Evolutionary conservation across 2,797 vertebrate species (phyloP).

Genomic region (Intellagama lesueurii): DNA sequence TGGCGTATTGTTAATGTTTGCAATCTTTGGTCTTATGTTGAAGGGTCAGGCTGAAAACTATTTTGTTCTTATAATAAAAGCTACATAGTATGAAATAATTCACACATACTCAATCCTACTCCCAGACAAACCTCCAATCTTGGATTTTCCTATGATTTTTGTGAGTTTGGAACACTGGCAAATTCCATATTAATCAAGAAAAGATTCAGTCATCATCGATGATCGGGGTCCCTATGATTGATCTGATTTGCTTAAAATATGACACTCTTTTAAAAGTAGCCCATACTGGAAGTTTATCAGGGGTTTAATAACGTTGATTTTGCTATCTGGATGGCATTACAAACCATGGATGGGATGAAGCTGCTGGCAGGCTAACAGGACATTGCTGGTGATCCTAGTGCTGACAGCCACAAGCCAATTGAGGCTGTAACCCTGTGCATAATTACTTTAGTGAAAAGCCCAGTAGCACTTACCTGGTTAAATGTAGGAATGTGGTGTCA

Average conservation of each 20-base stretch:
- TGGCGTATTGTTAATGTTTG: conserved; percentile 49
- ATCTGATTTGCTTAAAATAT: neutral
- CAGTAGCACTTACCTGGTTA: neutral
- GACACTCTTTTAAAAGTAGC: neutral
- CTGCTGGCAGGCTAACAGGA: neutral
- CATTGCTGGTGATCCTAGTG: neutral
- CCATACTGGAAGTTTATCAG: neutral
- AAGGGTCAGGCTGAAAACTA: conserved; percentile 5
- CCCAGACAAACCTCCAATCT: neutral
- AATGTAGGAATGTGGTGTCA: neutral
- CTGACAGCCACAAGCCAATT: neutral
- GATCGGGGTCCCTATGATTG: neutral
- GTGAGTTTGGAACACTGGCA: conserved; percentile 15
- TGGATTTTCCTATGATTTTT: neutral
- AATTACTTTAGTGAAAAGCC: neutral
- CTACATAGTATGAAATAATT: neutral
- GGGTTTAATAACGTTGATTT: neutral
- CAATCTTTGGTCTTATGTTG: conserved; percentile 17
- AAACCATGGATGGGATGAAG: neutral
- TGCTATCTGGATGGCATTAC: neutral
- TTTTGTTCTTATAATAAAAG: conserved; percentile 32
- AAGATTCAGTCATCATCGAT: neutral
- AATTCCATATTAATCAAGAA: conserved; percentile 27
- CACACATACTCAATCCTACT: neutral
- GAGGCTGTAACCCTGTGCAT: too few species aligned